phyloP scores from a whole-genome alignment of 2,113 vertebrate genomes.

The Calonectris borealis region DNA sequence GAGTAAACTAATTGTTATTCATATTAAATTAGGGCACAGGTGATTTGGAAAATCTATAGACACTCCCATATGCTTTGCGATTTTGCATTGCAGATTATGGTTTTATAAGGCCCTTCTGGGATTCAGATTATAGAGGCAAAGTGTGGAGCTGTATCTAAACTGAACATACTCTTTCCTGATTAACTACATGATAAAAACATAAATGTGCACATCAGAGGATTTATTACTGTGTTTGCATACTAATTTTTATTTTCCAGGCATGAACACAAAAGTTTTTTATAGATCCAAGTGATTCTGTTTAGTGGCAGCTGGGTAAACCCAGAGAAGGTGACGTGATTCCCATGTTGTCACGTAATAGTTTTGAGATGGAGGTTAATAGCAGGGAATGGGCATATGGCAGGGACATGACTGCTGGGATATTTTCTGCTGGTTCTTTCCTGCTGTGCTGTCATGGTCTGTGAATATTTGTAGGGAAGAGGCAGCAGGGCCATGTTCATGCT shows the following conservation, averaged over 20 bases:
- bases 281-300: neutral
- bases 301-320: neutral
- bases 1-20: constrained; percentile 76
- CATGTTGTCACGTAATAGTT: neutral
- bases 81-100: constrained; percentile 71
- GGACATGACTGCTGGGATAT: neutral
- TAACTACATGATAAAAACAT: constrained; percentile 71
- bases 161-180: constrained; percentile 46
- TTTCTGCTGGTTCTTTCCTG: neutral
- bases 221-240: constrained; percentile 39
- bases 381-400: neutral
- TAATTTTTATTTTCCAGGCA: neutral
- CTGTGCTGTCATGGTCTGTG: neutral
- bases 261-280: neutral
- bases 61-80: constrained; percentile 64
- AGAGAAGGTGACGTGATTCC: neutral
- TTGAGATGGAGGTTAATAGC: neutral
- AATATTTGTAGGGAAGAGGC: neutral
- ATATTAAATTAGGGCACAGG: constrained; percentile 77
- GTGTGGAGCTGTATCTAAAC: constrained; percentile 37
- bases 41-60: constrained; percentile 76
- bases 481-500: neutral
- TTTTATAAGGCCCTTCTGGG: constrained; percentile 62
- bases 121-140: constrained; percentile 50
- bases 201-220: constrained; percentile 62